Conservation (phyloP, 2,113 vertebrate genomes). For the Alaudala cheleensis region DNA sequence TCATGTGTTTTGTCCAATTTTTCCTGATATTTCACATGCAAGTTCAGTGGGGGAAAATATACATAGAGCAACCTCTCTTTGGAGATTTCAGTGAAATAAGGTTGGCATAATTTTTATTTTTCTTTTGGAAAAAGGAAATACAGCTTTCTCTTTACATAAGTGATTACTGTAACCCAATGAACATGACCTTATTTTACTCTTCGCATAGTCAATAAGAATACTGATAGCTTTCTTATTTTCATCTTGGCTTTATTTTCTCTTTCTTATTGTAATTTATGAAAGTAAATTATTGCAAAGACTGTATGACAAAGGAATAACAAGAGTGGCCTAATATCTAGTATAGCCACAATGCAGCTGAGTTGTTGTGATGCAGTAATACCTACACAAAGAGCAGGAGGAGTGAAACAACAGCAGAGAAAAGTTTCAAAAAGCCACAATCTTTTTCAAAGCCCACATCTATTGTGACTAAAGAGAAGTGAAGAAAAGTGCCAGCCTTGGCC, state of each 20-base stretch:
- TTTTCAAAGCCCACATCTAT: not conserved
- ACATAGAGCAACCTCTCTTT: not conserved
- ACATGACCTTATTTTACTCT: not conserved
- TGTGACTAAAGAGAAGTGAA: not conserved
- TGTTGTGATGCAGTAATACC: not conserved
- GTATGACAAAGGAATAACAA: not conserved
- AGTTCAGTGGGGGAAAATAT: not conserved
- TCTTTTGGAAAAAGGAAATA: not conserved
- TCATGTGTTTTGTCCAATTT: not conserved
- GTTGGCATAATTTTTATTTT: not conserved
- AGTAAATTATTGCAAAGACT: not conserved
- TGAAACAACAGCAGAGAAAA: not conserved
- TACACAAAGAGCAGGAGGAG: not conserved
- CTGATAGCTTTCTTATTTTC: not conserved
- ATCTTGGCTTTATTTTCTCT: not conserved
- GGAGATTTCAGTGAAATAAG: not conserved
- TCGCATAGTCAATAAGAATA: not conserved
- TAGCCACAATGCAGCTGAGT: not conserved
- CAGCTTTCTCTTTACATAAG: not conserved
- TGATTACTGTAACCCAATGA: not conserved
- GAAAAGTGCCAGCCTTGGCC: not conserved
- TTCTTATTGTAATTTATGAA: not conserved
- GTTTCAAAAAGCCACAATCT: not conserved
- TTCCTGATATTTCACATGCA: not conserved
- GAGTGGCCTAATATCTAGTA: rapidly evolving